Evolutionary conservation across 2,113 vertebrate genomes (phyloP).

Genomic region (Dolichotis patagonum): DNA sequence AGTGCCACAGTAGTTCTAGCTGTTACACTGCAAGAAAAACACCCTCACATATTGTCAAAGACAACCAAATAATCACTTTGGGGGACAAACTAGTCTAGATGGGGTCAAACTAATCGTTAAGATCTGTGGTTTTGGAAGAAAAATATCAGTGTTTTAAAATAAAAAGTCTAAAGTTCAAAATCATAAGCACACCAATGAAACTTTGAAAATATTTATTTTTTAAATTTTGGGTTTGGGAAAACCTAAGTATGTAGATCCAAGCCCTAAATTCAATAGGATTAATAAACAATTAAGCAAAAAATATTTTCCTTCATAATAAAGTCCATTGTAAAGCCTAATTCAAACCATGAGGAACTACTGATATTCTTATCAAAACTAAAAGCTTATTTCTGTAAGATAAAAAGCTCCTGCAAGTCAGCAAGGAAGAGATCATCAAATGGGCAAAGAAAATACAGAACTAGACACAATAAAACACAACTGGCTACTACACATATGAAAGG

Average conservation of each 20-base stretch:
- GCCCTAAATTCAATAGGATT: background rate
- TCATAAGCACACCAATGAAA: background rate
- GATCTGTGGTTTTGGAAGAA: constrained; percentile 2
- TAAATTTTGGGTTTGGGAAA: constrained; percentile 18
- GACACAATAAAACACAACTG: constrained; percentile 5
- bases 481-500: background rate
- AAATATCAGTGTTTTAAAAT: constrained; percentile 7
- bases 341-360: constrained; percentile 18
- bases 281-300: constrained; percentile 21
- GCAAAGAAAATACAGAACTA: background rate
- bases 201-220: background rate
- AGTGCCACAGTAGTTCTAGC: background rate
- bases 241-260: background rate
- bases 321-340: background rate
- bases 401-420: background rate
- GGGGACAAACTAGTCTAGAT: background rate
- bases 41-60: background rate
- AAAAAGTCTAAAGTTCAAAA: background rate
- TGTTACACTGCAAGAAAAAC: background rate
- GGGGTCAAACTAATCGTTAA: background rate
- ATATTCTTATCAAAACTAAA: constrained; percentile 13
- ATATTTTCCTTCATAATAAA: constrained; percentile 15
- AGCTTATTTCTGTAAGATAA: background rate
- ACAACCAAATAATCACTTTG: background rate
- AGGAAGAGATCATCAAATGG: background rate